A percentile compares a stretch with the other conserved stretches of the same genome.
These are phyloP conservation scores for Leptocoma aspasia DNA, from an alignment of 2,113 vertebrate genomes.

Conservation along the genomic window DNA sequence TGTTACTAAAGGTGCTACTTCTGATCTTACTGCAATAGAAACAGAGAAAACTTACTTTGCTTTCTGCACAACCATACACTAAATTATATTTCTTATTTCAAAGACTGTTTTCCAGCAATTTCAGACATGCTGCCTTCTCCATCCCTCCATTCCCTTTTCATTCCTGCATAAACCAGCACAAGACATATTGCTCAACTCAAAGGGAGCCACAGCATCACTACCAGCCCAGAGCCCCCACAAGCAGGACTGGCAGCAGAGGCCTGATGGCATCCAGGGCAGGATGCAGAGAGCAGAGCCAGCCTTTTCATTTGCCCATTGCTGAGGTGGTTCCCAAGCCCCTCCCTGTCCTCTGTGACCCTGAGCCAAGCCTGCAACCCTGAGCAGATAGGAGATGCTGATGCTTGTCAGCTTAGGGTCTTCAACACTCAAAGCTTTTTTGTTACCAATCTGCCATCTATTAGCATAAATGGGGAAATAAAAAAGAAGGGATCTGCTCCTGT, in stretches of 20 bases:
- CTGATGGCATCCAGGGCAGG: background rate
- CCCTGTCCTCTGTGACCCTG: background rate
- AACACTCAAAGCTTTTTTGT: background rate
- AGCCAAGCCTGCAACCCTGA: background rate
- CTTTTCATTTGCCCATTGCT: background rate
- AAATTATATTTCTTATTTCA: background rate
- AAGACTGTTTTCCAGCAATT: background rate
- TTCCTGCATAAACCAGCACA: background rate
- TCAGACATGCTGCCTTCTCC: fast-evolving
- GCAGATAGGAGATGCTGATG: background rate
- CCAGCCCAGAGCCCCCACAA: fast-evolving
- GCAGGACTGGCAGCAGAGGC: background rate
- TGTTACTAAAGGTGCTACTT: background rate
- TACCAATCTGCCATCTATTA: background rate
- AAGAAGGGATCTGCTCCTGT: background rate
- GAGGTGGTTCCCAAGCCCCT: background rate
- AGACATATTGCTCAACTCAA: background rate
- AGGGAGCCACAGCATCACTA: background rate
- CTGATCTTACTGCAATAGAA: background rate
- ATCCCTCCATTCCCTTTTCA: background rate
- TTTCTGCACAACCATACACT: background rate
- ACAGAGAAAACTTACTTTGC: background rate
- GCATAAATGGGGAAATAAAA: background rate
- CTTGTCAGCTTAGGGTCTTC: background rate
- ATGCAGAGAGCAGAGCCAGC: background rate